Percentiles rank a stretch among this genome's conserved stretches.
These are phyloP conservation scores for Nemapogon koenigi DNA, from an alignment of 2,888 invertebrate species.

Conservation along the genomic window DNA sequence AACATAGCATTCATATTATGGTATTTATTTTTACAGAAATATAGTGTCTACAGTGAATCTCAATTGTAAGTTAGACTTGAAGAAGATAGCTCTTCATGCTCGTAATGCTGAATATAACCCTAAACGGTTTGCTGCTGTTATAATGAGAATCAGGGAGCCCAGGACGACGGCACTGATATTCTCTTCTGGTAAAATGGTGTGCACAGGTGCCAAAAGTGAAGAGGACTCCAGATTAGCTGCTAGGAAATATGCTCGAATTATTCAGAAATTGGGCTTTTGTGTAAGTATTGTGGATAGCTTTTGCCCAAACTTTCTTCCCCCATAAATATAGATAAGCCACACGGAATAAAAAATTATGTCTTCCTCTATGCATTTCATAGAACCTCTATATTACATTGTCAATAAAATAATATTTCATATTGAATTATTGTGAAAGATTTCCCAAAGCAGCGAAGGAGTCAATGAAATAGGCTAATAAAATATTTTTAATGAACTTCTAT, in stretches of 20 bases:
- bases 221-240: conserved; percentile 79
- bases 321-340: too few species aligned
- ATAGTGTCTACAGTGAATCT: conserved; percentile 98
- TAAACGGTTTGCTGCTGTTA: conserved; percentile 98
- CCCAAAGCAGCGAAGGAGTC: too few species aligned
- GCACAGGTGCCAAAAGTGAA: conserved; percentile 84
- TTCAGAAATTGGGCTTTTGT: conserved; percentile 82
- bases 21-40: conserved; percentile 67
- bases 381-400: too few species aligned
- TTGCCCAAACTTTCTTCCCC: too few species aligned
- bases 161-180: conserved; percentile 83
- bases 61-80: conserved; percentile 92
- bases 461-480: too few species aligned
- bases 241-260: conserved; percentile 84
- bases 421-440: too few species aligned
- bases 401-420: too few species aligned
- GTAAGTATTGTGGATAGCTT: conserved; percentile 67
- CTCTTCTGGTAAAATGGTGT: conserved; percentile 84
- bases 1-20: too few species aligned
- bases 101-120: conserved; percentile 99
- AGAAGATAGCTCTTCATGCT: conserved; percentile 96
- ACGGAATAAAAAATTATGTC: too few species aligned
- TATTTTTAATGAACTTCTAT: too few species aligned
- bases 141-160: conserved; percentile 92
- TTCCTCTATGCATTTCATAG: too few species aligned